These are phyloP conservation scores for Neofelis nebulosa DNA, from an alignment of 2,113 vertebrate species.

Conservation along the genomic window DNA sequence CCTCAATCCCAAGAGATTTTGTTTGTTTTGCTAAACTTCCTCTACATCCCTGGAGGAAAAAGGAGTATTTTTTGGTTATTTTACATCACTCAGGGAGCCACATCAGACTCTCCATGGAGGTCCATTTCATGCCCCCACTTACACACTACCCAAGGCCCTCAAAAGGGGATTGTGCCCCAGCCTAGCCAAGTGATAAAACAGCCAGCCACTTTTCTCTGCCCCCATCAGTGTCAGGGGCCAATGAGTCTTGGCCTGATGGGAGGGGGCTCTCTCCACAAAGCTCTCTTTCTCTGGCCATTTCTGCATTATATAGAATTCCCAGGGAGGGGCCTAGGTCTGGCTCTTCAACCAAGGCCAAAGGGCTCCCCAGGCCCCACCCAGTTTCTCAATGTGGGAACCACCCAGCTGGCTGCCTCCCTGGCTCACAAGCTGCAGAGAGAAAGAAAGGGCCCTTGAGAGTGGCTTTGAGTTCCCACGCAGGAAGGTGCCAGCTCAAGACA, in stretches of 20 bases:
- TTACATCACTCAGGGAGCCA: background rate
- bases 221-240: background rate
- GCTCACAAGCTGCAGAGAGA: background rate
- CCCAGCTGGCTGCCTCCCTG: conserved; percentile 28
- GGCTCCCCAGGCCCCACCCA: conserved; percentile 60
- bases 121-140: background rate
- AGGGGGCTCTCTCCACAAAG: conserved; percentile 47
- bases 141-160: background rate
- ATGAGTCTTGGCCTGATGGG: background rate
- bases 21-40: background rate
- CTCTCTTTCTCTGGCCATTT: conserved; percentile 50
- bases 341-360: conserved; percentile 43
- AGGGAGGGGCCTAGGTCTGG: conserved; percentile 31
- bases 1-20: background rate
- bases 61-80: background rate
- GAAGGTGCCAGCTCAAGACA: conserved; percentile 66
- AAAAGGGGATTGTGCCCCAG: background rate
- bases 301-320: conserved; percentile 19
- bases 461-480: conserved; percentile 58
- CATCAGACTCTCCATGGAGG: background rate
- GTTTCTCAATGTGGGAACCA: conserved; percentile 65
- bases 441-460: conserved; percentile 67
- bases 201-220: background rate
- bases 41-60: background rate
- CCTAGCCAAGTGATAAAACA: background rate